phyloP scores from a whole-genome alignment of 2,113 vertebrate species.

The Podarcis cretensis region DNA sequence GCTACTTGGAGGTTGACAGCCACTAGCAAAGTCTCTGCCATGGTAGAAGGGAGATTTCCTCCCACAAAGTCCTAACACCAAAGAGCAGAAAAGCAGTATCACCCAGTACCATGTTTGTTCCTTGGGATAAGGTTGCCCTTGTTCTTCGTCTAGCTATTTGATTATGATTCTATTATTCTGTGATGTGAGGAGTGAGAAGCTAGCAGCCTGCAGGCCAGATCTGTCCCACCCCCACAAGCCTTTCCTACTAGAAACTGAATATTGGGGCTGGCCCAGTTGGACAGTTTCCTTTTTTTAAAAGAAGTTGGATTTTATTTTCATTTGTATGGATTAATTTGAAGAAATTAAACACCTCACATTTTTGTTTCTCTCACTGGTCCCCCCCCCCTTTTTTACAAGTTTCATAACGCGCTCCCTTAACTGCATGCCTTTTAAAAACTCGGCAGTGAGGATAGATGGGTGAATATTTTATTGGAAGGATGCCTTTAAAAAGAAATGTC shows the following conservation, averaged over 20 bases:
- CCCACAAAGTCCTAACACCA: not conserved
- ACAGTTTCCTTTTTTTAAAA: not conserved
- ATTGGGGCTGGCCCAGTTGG: not conserved
- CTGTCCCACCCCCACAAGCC: not conserved
- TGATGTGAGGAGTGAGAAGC: not conserved
- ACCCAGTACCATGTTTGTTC: not conserved
- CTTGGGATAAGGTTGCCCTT: not conserved
- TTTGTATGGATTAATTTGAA: constrained; percentile 8
- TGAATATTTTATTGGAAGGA: not conserved
- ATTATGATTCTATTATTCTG: not conserved
- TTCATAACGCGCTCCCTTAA: not conserved
- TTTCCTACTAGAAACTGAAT: not conserved
- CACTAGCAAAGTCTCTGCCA: not conserved
- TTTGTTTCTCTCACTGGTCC: not conserved
- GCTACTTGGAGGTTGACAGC: not conserved
- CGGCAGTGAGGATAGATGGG: not conserved
- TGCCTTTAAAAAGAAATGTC: not conserved
- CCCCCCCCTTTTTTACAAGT: not conserved
- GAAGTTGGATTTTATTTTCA: not conserved
- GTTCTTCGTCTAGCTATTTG: not conserved
- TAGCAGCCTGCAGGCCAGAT: not conserved
- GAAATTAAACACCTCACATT: constrained; percentile 1
- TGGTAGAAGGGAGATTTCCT: not conserved
- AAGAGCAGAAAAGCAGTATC: not conserved
- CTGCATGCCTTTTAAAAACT: not conserved